phyloP scores from a whole-genome alignment of 2,113 vertebrate genomes.

The Struthio camelus region DNA sequence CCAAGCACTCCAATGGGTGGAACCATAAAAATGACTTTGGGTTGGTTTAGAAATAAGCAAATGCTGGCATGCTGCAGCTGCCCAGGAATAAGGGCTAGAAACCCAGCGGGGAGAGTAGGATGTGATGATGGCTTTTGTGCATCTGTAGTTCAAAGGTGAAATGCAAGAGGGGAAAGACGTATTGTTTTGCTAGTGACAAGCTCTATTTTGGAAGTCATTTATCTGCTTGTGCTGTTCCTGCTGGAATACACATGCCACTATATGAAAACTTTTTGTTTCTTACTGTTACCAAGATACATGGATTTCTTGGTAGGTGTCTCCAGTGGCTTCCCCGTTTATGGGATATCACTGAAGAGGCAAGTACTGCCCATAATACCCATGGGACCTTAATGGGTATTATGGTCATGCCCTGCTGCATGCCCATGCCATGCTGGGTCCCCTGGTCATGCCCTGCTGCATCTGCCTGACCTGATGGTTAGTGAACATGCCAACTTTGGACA shows the following conservation, averaged over 20 bases:
- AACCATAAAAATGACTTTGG: constrained; percentile 35
- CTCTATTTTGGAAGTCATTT: neutral
- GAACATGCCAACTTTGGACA: accelerated
- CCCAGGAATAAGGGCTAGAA: neutral
- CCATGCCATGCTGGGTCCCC: neutral
- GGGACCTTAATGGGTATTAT: neutral
- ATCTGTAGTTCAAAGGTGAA: constrained; percentile 14
- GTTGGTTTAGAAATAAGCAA: constrained; percentile 24
- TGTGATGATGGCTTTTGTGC: constrained; percentile 1
- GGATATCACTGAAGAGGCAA: neutral
- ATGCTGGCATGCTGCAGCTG: constrained; percentile 40
- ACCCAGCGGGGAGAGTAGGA: neutral
- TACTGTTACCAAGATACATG: neutral
- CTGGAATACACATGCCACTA: accelerated
- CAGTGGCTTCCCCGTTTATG: neutral
- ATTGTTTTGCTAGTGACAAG: neutral
- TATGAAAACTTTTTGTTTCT: neutral
- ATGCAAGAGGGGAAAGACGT: neutral
- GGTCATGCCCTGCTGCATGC: neutral
- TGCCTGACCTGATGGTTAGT: neutral
- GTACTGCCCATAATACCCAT: neutral
- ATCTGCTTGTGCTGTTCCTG: neutral
- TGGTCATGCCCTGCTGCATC: neutral
- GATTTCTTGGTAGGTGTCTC: neutral
- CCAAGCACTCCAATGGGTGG: constrained; percentile 25